Evolutionary conservation across 2,888 invertebrate genomes (phyloP), one percentile per base, ranked within the genome.

Genomic region (Microchrysa polita): DNA sequence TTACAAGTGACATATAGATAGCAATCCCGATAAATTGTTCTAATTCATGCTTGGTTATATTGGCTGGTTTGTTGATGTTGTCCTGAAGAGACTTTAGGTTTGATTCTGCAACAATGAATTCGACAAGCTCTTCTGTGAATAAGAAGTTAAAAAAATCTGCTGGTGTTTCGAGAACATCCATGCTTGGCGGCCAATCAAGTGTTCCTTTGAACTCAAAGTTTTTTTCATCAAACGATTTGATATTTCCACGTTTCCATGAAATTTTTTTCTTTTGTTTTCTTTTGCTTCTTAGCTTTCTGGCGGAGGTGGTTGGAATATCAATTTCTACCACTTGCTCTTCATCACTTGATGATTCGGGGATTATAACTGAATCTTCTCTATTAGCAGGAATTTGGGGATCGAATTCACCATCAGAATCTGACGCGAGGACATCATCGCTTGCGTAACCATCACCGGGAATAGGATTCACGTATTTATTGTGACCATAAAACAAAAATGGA

Each of bases 11-110:
- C 69, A 69, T 69, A 18, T 23, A 27, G 27, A 67, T 52, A 14
- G n/a, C 48, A 5, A 72, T 61, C 1, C 72, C 61, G 10, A 60
- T 61, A 23, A 72, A 72, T 72, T 72, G 55, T 23, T 72, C 61
- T n/a, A 72, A 23, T 18, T 60, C 52, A 5, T 40, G 9, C 34
- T 71, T 71, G 34, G 42, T 22, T 16, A 71, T 71, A 23, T 52
- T 18, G 0, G 20, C 59, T 20, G 71, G 71, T 42, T 67, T 4
- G 48, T 52, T 48, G 20, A 67, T 2, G 16, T 67, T 67, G n/a
- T 48, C 67, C 48, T 67, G 48, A 20, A 67, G 10, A 22, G 67
- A 5, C 14, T 63, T 63, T 34, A 67, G 18, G 22, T 67, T 67
- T 7, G 52, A 67, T 71, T 71, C 20, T 42, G 57, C 42, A 59